phyloP scores from a whole-genome alignment of 2,113 vertebrate genomes.

The rat (Rattus norvegicus) region GRCr8 NC_086020.1:227854001-227854500 shows the following conservation, averaged over 20 bases:
- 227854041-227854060: background rate
- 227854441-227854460: background rate
- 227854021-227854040: background rate
- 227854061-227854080: conserved; percentile 34
- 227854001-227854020: background rate
- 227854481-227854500: background rate
- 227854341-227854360: background rate
- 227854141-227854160: background rate
- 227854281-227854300: background rate
- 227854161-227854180: background rate
- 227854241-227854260: background rate
- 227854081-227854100: background rate
- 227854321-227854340: background rate
- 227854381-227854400: background rate
- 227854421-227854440: background rate
- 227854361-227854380: background rate
- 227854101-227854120: conserved; percentile 21
- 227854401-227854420: background rate
- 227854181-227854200: background rate
- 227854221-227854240: background rate
- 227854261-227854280: background rate
- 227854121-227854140: background rate
- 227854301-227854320: background rate
- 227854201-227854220: background rate
- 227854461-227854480: background rate